phyloP scores from a whole-genome alignment of 2,797 vertebrate genomes.

The Choloepus didactylus region DNA sequence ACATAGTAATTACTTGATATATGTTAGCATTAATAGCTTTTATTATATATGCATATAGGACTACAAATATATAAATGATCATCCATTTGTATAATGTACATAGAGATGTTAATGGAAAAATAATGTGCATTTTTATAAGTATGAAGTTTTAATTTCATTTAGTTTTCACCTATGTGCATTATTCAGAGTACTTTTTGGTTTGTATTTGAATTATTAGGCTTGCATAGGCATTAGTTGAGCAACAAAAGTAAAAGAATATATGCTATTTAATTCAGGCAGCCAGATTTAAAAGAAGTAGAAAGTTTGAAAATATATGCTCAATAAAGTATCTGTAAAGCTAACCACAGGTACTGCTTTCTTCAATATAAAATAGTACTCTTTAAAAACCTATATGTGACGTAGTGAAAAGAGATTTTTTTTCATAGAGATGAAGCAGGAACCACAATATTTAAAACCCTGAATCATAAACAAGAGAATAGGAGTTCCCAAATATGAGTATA shows the following conservation, averaged over 20 bases:
- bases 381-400: background rate
- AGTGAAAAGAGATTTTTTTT: background rate
- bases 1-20: background rate
- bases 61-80: background rate
- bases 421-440: background rate
- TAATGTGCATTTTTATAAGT: background rate
- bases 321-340: background rate
- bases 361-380: background rate
- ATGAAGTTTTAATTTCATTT: background rate
- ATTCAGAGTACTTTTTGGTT: slow-evolving; percentile 16
- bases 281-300: background rate
- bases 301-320: background rate
- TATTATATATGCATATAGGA: background rate
- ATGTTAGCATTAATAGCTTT: background rate
- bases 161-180: background rate
- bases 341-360: background rate
- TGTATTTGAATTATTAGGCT: background rate
- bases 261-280: background rate
- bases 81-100: background rate
- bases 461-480: background rate
- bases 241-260: background rate
- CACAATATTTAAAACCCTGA: slow-evolving; percentile 29
- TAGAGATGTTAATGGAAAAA: background rate
- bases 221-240: background rate
- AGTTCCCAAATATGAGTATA: background rate